These are phyloP conservation scores for Trachymyrmex cornetzi DNA, from an alignment of 1,140 invertebrate species.

Conservation along the genomic window DNA sequence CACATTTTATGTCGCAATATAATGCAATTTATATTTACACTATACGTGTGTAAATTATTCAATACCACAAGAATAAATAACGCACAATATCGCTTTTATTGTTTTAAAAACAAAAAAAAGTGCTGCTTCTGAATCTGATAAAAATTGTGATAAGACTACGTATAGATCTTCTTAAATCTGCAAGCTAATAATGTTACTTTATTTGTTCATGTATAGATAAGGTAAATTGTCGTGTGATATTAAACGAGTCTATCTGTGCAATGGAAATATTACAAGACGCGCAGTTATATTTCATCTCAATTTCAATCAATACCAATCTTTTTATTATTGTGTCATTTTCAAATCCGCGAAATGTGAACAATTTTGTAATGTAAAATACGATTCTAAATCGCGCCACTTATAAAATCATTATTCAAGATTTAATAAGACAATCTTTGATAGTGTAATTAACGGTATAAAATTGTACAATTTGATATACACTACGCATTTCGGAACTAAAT, in stretches of 20 bases:
- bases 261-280: neutral
- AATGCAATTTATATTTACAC: too few relatives aligned
- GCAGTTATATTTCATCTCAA: constrained; percentile 23
- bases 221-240: neutral
- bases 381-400: neutral
- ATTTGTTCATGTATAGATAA: constrained; percentile 67
- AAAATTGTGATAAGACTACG: constrained; percentile 47
- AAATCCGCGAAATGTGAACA: neutral
- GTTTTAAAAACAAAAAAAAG: neutral
- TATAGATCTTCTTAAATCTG: constrained; percentile 14
- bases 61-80: neutral
- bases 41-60: neutral
- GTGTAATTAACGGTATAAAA: neutral
- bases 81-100: neutral
- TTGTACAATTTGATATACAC: neutral
- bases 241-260: too few relatives aligned
- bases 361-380: neutral
- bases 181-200: constrained; percentile 37
- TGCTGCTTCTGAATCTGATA: constrained; percentile 30
- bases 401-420: neutral
- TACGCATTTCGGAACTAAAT: neutral
- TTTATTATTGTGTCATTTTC: neutral
- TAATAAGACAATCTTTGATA: neutral
- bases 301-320: neutral
- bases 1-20: neutral